Base-by-base conservation (phyloP, 2,888 invertebrate species). In the Monochamus alternatus region DNA sequence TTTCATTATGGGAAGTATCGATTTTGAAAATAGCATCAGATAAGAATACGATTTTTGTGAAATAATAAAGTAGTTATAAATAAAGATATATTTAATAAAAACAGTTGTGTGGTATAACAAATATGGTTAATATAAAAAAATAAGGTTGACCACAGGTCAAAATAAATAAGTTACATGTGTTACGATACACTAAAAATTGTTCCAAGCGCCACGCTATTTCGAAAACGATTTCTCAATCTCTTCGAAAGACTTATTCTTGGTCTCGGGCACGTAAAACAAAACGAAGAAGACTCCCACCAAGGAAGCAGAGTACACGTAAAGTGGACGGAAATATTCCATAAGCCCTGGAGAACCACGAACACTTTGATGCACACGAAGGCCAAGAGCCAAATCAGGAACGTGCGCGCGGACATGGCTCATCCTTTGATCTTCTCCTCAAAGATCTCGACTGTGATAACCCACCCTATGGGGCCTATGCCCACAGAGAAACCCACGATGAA, bases 401-500 rank as follows among this genome's bases (percentile, higher is more conserved):
- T 94, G 1, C 94, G 94, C 14, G 95, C 92, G 0, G 95, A 94
- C 1, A 93, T 92, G 12, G 94, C 94, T 63, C 94, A 90, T 2
- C 92, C 93, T 85, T 95, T 95, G 76, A 95, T 94, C 80, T 95
- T 93, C 3, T 93, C 91, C 68, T 95, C 91, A 87, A 96, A 94
- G 9, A 96, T 89, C 86, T 96, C 96, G 4, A 95, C 93, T 30
- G 80, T 72, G 91, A 95, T 94, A 90, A 96, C 91, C 94, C 95
- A 95, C 0, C 96, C 96, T 43, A 96, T 94, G 0, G 96, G 96
- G 0, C 96, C 96, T 83, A 93, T 94, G 59, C 96, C 96, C 58
- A 96, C 84, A 0, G 95, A 94, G 88, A 96, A 96, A 38, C 94
- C 91, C 12, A 94, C 87, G 12, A 95, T 93, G 87, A 95, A 96